phyloP scores from a whole-genome alignment of 2,113 vertebrate species.

The Lanius collurio region DNA sequence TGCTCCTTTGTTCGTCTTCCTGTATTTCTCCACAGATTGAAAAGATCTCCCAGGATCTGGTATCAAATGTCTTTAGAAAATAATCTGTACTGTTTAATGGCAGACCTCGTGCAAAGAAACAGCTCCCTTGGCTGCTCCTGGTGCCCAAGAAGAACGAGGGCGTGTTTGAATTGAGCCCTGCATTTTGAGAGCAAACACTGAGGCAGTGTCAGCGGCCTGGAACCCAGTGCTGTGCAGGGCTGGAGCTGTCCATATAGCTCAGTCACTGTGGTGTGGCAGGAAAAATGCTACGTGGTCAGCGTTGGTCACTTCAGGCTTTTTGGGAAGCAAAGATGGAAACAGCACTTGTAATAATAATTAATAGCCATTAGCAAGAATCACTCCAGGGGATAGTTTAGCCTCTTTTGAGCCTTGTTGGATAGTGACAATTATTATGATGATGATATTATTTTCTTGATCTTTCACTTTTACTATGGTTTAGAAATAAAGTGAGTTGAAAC shows the following conservation, averaged over 20 bases:
- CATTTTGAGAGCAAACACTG: neutral
- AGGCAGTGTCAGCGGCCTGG: neutral
- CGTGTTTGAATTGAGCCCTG: rapidly evolving
- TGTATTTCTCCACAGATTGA: neutral
- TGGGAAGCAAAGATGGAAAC: neutral
- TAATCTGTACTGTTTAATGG: no score
- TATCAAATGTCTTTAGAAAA: neutral
- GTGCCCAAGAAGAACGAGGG: neutral
- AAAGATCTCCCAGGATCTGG: neutral
- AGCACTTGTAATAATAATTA: no score
- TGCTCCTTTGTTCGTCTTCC: neutral
- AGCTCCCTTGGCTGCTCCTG: neutral
- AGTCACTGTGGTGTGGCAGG: neutral
- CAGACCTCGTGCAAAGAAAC: neutral
- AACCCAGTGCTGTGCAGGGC: neutral
- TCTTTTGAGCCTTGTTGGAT: neutral
- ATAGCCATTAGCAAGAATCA: neutral
- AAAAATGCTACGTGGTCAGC: neutral
- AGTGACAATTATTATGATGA: neutral
- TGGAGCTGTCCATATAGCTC: neutral
- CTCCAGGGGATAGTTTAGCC: neutral
- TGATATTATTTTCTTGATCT: neutral
- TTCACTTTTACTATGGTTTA: neutral
- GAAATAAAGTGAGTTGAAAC: neutral
- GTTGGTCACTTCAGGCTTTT: neutral